A percentile compares a stretch with the other conserved stretches of the same genome.
Conservation (phyloP, 2,797 vertebrate species). For the Tauraco hartlaubi region DNA sequence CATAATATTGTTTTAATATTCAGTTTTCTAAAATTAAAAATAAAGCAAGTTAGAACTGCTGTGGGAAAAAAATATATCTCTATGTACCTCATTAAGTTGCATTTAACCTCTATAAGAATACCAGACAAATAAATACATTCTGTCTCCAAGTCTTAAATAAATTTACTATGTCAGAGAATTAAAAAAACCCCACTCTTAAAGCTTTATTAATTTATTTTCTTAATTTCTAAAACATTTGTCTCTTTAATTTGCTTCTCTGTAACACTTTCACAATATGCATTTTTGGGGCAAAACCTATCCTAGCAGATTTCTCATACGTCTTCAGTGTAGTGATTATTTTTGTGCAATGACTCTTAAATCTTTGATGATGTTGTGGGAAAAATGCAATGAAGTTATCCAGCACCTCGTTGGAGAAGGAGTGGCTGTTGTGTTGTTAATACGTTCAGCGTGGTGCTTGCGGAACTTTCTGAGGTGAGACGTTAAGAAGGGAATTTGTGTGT, state of each 20-base stretch:
- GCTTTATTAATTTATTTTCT: slow-evolving; percentile 1
- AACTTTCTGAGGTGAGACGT: background rate
- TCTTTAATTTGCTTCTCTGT: slow-evolving; percentile 42
- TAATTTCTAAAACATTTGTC: slow-evolving; percentile 14
- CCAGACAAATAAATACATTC: background rate
- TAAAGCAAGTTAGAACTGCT: background rate
- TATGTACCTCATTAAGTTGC: background rate
- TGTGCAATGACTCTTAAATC: background rate
- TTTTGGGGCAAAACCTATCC: background rate
- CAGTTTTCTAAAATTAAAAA: background rate
- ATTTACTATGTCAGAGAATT: background rate
- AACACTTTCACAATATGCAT: background rate
- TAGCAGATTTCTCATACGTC: background rate
- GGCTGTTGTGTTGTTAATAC: background rate
- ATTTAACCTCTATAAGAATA: background rate
- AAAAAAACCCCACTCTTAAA: background rate
- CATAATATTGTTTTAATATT: background rate
- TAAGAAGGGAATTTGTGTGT: background rate
- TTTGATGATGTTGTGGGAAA: background rate
- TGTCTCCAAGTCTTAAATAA: background rate
- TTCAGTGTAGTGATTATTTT: background rate
- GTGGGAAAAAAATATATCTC: background rate
- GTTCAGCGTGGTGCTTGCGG: background rate
- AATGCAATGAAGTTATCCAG: background rate
- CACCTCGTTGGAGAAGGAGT: background rate